Evolutionary conservation across 2,888 invertebrate genomes (phyloP).

Genomic region (Atrina japonica): DNA sequence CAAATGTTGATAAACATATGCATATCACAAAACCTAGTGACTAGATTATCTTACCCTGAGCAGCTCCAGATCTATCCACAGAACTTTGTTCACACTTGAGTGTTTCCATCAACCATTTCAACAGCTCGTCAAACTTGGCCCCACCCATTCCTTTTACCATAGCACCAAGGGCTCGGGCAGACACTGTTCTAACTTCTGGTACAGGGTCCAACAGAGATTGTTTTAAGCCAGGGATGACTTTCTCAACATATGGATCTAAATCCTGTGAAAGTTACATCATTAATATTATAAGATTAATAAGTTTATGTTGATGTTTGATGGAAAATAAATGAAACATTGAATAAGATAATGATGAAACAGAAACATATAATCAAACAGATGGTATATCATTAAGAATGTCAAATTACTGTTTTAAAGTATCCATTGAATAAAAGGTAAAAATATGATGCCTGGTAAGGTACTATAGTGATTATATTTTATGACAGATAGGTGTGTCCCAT

Average conservation of each 20-base stretch:
- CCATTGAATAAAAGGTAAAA: too few relatives aligned
- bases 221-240: constrained; percentile 97
- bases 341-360: too few relatives aligned
- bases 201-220: constrained; percentile 97
- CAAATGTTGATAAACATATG: too few relatives aligned
- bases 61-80: constrained; percentile 85
- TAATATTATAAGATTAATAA: neutral
- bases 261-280: constrained; percentile 83
- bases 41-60: constrained; percentile 78
- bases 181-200: constrained; percentile 97
- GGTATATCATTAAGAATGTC: too few relatives aligned
- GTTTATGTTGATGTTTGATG: neutral
- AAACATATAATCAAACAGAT: too few relatives aligned
- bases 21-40: too few relatives aligned
- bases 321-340: too few relatives aligned
- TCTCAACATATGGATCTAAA: constrained; percentile 95
- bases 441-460: too few relatives aligned
- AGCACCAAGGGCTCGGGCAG: constrained; percentile 96
- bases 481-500: too few relatives aligned
- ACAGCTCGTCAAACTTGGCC: constrained; percentile 95
- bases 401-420: too few relatives aligned
- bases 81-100: constrained; percentile 96
- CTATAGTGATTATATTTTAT: too few relatives aligned
- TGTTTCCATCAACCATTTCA: constrained; percentile 99
- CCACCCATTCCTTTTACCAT: constrained; percentile 99